Evolutionary conservation across 2,113 vertebrate species (phyloP).

Genomic region (Pygoscelis antarcticus): DNA sequence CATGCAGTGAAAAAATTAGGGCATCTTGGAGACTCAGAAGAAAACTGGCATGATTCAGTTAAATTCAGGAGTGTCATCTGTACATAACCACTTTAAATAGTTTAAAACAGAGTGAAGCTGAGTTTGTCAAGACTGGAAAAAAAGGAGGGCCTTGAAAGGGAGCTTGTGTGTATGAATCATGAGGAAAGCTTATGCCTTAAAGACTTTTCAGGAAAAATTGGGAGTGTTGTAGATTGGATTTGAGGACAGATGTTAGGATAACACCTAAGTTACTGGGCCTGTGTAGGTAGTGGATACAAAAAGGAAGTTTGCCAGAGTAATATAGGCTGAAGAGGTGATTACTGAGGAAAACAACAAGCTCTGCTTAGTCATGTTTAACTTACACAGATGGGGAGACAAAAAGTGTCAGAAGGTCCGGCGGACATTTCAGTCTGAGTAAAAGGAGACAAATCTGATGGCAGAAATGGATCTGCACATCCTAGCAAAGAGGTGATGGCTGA

Average conservation of each 20-base stretch:
- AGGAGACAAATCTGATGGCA: not conserved
- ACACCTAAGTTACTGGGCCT: not conserved
- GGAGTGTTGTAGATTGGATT: not conserved
- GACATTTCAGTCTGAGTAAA: not conserved
- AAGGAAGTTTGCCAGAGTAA: not conserved
- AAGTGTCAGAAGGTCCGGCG: not conserved
- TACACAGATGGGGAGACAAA: not conserved
- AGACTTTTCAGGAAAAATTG: not conserved
- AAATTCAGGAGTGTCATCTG: not conserved
- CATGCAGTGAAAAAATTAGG: not conserved
- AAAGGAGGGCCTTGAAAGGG: not conserved
- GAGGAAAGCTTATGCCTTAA: not conserved
- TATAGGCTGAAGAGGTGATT: not conserved
- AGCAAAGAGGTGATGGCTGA: not conserved
- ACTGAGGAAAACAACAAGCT: not conserved
- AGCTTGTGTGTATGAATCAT: not conserved
- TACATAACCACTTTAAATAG: not conserved
- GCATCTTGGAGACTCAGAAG: not conserved
- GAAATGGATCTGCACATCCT: not conserved
- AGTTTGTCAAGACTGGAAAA: not conserved
- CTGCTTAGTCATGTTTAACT: not conserved
- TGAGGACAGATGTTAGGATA: not conserved
- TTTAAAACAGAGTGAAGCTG: not conserved
- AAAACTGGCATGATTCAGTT: not conserved
- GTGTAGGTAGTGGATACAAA: not conserved